Evolutionary conservation across 2,888 invertebrate species (phyloP).

Genomic region (Tetranychus truncatus): DNA sequence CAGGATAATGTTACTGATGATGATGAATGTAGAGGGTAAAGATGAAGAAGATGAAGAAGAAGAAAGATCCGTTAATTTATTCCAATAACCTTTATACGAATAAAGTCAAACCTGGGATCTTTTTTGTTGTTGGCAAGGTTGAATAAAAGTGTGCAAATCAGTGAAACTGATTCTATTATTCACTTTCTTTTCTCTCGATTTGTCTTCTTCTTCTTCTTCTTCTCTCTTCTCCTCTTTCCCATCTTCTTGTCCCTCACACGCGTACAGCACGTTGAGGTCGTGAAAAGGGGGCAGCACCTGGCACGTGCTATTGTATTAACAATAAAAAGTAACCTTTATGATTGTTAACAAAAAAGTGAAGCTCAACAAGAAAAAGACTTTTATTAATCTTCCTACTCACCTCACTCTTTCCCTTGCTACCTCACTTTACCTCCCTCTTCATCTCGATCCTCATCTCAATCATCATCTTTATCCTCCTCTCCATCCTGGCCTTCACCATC

Average conservation of each 20-base stretch:
- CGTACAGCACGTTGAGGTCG: not conserved
- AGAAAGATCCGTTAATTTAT: constrained; percentile 1
- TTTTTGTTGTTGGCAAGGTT: constrained; percentile 4
- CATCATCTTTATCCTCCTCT: constrained; percentile 1
- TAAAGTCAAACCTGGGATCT: not conserved
- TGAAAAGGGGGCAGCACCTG: not conserved
- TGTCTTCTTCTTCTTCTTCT: not conserved
- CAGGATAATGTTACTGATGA: too few relatives aligned
- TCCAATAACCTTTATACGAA: not conserved
- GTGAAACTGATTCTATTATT: constrained; percentile 1
- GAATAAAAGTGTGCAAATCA: not conserved
- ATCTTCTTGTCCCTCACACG: not conserved
- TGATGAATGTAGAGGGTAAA: not conserved
- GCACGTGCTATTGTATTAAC: not conserved
- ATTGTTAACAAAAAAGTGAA: not conserved
- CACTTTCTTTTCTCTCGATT: not conserved
- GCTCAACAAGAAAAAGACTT: not conserved
- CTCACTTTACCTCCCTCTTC: not conserved
- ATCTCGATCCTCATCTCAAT: not conserved
- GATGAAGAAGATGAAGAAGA: not conserved
- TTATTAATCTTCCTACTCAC: not conserved
- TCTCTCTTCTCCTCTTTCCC: not conserved
- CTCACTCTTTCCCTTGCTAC: not conserved
- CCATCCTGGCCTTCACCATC: not conserved
- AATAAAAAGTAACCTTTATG: not conserved